Evolutionary conservation across 92 coral and sea anemone genomes (phyloP), one percentile per base, ranked within the genome.

Genomic region (Parazoanthus swiftii): DNA sequence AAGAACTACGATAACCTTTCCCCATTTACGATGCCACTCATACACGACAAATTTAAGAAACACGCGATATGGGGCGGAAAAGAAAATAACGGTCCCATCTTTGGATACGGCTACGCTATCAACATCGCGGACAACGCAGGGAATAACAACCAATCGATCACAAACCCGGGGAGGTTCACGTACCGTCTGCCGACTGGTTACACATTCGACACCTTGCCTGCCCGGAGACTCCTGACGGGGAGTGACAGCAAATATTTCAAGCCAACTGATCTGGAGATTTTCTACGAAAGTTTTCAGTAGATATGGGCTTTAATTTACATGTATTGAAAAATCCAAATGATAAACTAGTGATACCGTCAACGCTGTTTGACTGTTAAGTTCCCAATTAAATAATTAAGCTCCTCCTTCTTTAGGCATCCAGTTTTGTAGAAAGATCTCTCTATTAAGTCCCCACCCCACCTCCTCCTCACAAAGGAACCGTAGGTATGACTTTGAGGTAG

Each of bases 71-170:
- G 76, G n/a, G n/a, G n/a, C 59, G 39, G 86, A 33, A 42, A 37
- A 11, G 1, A 25, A 2, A 74, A 43, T 0, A 37, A 39, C 5
- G 86, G 86, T 3, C 86, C 86, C 13, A 67, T 82, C 14, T 82
- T 82, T 82, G 86, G 86, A n/a, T 82, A 82, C 21, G 86, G 25
- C n/a, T 82, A 82, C 20, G 86, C 86, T 0, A 82, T 82, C 50
- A 82, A 82, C 39, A 82, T 82, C 20, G 86, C 86, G 16, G 76
- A 82, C 76, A 82, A 82, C 58, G 86, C 86, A 1, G 86, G 86
- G n/a, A 67, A 82, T 1, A 82, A 82, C n/a, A 82, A n/a, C n/a
- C n/a, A n/a, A n/a, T 82, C 86, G 18, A 82, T 82, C 9, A 39
- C 59, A 36, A 82, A 82, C 76, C 86, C 86, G 23, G 86, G 86